These are phyloP conservation scores for Arnoldichthys spilopterus DNA, from an alignment of 2,797 vertebrate genomes.

Conservation along the genomic window DNA sequence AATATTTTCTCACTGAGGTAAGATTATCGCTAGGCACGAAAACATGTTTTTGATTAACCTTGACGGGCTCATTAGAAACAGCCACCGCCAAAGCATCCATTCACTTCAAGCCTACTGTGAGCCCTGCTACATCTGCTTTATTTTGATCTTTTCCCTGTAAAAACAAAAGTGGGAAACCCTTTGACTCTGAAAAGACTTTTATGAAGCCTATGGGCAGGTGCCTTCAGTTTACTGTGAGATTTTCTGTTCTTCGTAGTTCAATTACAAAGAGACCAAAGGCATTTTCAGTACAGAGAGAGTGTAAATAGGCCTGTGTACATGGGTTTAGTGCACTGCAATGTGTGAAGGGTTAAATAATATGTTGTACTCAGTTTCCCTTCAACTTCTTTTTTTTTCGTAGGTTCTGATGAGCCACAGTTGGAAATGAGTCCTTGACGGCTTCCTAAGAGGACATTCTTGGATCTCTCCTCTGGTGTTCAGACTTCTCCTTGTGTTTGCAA, in stretches of 20 bases:
- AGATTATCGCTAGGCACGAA: background rate
- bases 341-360: too few species aligned
- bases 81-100: background rate
- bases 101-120: background rate
- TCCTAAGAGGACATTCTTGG: slow-evolving; percentile 7
- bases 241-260: background rate
- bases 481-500: background rate
- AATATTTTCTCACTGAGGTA: slow-evolving; percentile 18
- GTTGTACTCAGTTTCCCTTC: too few species aligned
- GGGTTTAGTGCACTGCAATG: too few species aligned
- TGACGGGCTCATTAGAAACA: slow-evolving; percentile 2
- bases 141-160: too few species aligned
- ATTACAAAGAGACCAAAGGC: too few species aligned
- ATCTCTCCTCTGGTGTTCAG: slow-evolving; percentile 1
- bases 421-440: slow-evolving; percentile 29
- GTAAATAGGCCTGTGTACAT: too few species aligned
- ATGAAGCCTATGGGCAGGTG: background rate
- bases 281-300: too few species aligned
- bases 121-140: background rate
- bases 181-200: background rate
- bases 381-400: background rate
- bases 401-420: slow-evolving; percentile 1
- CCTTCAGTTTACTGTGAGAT: background rate
- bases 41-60: slow-evolving; percentile 11
- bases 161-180: background rate